Evolutionary conservation across 2,113 vertebrate species (phyloP).

Genomic region (Oryzias curvinotus): DNA sequence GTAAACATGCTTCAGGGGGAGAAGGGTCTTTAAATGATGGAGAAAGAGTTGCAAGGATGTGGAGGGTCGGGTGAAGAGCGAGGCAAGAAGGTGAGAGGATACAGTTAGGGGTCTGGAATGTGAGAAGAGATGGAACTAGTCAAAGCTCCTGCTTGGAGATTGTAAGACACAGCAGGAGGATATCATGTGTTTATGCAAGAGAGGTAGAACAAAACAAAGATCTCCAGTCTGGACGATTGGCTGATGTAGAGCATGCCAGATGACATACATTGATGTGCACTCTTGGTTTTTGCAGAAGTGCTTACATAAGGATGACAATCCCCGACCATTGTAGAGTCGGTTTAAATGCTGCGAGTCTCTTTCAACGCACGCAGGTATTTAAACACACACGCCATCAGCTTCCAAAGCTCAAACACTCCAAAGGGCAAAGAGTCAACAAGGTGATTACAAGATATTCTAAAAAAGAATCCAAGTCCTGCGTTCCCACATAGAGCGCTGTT

Average conservation of each 20-base stretch:
- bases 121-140: constrained; percentile 20
- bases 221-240: constrained; percentile 11
- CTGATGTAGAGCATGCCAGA: constrained; percentile 43
- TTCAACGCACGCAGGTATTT: constrained; percentile 8
- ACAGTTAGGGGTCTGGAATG: constrained; percentile 30
- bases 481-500: constrained; percentile 24
- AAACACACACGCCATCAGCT: constrained; percentile 31
- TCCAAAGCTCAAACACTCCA: constrained; percentile 45
- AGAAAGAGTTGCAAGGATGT: constrained; percentile 29
- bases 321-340: neutral
- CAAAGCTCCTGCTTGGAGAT: constrained; percentile 19
- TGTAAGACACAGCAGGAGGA: constrained; percentile 16
- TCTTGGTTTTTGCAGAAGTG: neutral
- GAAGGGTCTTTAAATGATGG: constrained; percentile 56
- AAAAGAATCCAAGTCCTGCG: constrained; percentile 30
- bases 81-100: constrained; percentile 17
- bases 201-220: constrained; percentile 21
- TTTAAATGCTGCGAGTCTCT: constrained; percentile 11
- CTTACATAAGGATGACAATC: constrained; percentile 29
- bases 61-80: constrained; percentile 12
- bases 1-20: constrained; percentile 72
- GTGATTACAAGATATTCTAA: constrained; percentile 33
- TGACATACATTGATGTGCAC: constrained; percentile 2
- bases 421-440: constrained; percentile 48
- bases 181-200: constrained; percentile 43